Evolutionary conservation across 2,797 vertebrate genomes (phyloP), one percentile per base, ranked within the genome.

Genomic region (Momotus momota): DNA sequence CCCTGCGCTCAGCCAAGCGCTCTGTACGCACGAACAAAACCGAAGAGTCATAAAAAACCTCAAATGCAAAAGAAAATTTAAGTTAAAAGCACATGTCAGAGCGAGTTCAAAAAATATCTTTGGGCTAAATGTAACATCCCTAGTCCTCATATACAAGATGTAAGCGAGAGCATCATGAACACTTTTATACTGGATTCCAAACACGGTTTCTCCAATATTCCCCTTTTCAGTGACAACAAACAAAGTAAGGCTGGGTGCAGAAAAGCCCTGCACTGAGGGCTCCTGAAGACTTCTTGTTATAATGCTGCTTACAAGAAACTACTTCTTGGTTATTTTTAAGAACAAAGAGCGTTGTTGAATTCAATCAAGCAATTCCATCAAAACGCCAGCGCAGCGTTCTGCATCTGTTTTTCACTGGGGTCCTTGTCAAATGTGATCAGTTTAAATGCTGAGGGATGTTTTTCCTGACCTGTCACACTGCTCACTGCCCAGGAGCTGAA

Each of bases 371-470:
- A 57, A 69, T 43, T 43, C 91, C 49, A 90, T 86, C 62, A 46
- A 66, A 88, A 64, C 7, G 52, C 92, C 74, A 86, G 58, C 2
- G 3, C 57, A 16, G 21, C 5, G 0, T 91, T 75, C 71, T 87
- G 72, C 92, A 78, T 35, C 86, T 91, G 87, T 86, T 89, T 35
- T 89, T 71, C 92, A 75, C 81, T 54, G 67, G 40, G 41, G 46
- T 79, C 46, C 74, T 57, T 94, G 92, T 96, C 95, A 90, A 69
- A 78, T 55, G 16, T 62, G 52, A 95, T 94, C 91, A 91, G 58
- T 45, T 88, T 65, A 65, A 80, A 90, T 19, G 57, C 6, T 58
- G 58, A 73, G 79, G 46, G 29, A 41, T 58, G 54, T 81, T 71
- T 90, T 86, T 51, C 55, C 65, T 92, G 90, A 86, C 88, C 79